Percentiles rank a stretch among this genome's conserved stretches.
Conservation (phyloP, 2,797 vertebrate species). For the Cirrhinus molitorella region DNA sequence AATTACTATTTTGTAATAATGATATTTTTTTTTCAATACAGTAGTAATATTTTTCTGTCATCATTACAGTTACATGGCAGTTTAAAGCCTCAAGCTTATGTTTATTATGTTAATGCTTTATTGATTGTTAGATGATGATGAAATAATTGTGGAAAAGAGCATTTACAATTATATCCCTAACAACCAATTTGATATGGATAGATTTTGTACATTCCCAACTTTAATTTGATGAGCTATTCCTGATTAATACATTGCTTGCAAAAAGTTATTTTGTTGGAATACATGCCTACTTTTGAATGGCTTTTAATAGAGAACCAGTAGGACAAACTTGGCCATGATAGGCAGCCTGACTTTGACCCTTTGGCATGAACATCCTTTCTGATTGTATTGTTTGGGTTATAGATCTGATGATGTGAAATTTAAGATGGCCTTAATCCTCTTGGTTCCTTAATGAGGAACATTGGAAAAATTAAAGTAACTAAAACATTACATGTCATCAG, state of each 20-base stretch:
- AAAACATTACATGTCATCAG: conserved; percentile 4
- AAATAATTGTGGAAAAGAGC: too few species aligned
- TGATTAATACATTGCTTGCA: too few species aligned
- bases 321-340: background rate
- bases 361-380: background rate
- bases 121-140: too few species aligned
- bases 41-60: background rate
- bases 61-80: background rate
- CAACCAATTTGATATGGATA: too few species aligned
- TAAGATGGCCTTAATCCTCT: background rate
- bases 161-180: too few species aligned
- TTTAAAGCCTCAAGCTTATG: background rate
- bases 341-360: background rate
- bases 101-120: too few species aligned
- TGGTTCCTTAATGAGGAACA: conserved; percentile 20
- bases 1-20: background rate
- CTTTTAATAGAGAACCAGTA: background rate
- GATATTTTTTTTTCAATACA: background rate
- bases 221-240: too few species aligned
- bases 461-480: conserved; percentile 35
- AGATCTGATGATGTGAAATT: conserved; percentile 14
- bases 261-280: too few species aligned
- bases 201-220: too few species aligned
- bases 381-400: conserved; percentile 17
- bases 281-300: background rate